Conservation (phyloP, 2,113 vertebrate species). For the Benitochromis conjunctus region DNA sequence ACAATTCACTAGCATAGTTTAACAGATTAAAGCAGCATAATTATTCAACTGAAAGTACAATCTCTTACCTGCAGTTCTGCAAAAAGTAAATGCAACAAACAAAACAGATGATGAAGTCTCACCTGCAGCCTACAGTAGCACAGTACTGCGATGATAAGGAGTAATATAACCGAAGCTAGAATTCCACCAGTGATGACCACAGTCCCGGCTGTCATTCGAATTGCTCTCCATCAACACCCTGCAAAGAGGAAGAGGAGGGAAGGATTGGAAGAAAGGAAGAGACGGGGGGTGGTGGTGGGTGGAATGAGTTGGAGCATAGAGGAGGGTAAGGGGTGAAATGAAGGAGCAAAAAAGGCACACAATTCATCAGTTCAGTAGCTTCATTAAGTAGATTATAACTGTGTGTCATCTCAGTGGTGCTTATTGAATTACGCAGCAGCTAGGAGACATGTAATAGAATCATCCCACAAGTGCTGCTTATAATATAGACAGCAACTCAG, state of each 20-base stretch:
- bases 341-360: slow-evolving; percentile 17
- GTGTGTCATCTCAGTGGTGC: slow-evolving; percentile 47
- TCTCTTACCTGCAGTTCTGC: not conserved
- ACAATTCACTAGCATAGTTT: not conserved
- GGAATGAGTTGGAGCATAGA: not conserved
- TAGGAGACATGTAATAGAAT: slow-evolving; percentile 62
- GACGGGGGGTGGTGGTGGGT: not conserved
- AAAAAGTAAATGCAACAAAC: not conserved
- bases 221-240: slow-evolving; percentile 94
- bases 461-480: slow-evolving; percentile 41
- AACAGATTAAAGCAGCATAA: not conserved
- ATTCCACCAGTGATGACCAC: slow-evolving; percentile 99
- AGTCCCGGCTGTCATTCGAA: slow-evolving; percentile 99
- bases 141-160: slow-evolving; percentile 96
- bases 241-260: not conserved
- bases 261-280: not conserved
- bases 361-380: slow-evolving; percentile 49
- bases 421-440: slow-evolving; percentile 65
- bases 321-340: not conserved
- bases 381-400: slow-evolving; percentile 68
- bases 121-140: slow-evolving; percentile 99
- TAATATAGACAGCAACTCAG: slow-evolving; percentile 32
- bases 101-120: slow-evolving; percentile 25
- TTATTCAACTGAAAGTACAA: not conserved
- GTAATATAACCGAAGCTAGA: slow-evolving; percentile 95